Evolutionary conservation across 2,113 vertebrate genomes (phyloP), one percentile per base, ranked within the genome.

Genomic region (Hassar affinis): DNA sequence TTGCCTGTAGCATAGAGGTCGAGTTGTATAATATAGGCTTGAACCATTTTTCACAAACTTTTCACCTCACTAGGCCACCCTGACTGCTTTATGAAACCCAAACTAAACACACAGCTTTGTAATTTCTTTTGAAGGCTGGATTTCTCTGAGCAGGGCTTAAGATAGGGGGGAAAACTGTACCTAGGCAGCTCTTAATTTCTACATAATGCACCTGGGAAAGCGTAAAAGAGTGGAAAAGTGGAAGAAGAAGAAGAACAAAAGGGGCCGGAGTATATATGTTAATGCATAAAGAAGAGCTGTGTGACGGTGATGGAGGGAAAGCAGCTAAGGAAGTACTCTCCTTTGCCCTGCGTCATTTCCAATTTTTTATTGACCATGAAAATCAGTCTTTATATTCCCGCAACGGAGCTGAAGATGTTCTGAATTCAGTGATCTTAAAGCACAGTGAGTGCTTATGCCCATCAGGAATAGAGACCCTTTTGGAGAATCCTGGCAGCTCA

Each of bases 101-200:
- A 84, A 87, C 88, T 75, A 87, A 87, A 88, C 85, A 88, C 88
- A 87, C 56, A 14, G 79, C 84, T 56, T 79, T 87, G 86, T 85
- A 68, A 80, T 84, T 88, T 84, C 84, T 85, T 80, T 74, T 56
- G 81, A 87, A 83, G 85, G 82, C 87, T 88, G 87, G 82, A 20
- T 79, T 64, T 88, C 91, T 84, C 92, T 92, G 91, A 93, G 90
- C 87, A 81, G 88, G 85, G 82, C 84, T 90, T 92, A 86, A 87
- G 88, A 90, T 62, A 79, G 84, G 88, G 84, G 89, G 85, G 52
- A 80, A 49, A 87, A 85, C 33, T 79, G 35, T 54, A 84, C 84
- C 72, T 80, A 83, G 85, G 81, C 87, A 69, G 4, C 42, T 88
- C 90, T 90, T 90, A 89, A 90, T 90, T 92, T 89, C 47, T 86